Evolutionary conservation across 1,140 invertebrate genomes (phyloP).

Genomic region (Leptinotarsa undecemlineata): DNA sequence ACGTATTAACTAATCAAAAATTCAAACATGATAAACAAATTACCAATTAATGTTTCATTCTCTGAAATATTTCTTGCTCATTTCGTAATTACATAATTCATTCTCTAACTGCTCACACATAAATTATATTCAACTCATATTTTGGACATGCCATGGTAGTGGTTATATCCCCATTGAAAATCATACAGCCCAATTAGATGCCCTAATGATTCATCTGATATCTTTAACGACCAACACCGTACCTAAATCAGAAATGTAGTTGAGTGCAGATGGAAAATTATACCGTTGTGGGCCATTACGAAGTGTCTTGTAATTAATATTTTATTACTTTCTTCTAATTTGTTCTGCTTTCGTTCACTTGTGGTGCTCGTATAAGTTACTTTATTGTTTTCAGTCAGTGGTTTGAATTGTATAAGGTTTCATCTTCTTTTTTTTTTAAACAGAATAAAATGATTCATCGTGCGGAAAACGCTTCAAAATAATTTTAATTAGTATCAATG

Average conservation of each 20-base stretch:
- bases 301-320: neutral
- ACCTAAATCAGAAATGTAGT: neutral
- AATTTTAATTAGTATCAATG: no score
- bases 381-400: neutral
- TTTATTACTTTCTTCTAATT: neutral
- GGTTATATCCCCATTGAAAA: neutral
- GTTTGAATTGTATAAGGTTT: no score
- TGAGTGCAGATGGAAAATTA: constrained; percentile 3
- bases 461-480: no score
- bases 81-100: no score
- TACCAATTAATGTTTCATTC: no score
- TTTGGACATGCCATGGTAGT: neutral
- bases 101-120: no score
- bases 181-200: neutral
- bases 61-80: no score
- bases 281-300: neutral
- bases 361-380: neutral
- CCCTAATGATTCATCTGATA: neutral
- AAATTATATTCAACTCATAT: no score
- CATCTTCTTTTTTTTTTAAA: no score
- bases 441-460: no score
- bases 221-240: neutral
- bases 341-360: neutral
- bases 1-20: no score
- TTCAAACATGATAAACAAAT: no score